Evolutionary conservation across 64 coral and sea anemone species (phyloP).

Genomic region (Acropora tenuis): DNA sequence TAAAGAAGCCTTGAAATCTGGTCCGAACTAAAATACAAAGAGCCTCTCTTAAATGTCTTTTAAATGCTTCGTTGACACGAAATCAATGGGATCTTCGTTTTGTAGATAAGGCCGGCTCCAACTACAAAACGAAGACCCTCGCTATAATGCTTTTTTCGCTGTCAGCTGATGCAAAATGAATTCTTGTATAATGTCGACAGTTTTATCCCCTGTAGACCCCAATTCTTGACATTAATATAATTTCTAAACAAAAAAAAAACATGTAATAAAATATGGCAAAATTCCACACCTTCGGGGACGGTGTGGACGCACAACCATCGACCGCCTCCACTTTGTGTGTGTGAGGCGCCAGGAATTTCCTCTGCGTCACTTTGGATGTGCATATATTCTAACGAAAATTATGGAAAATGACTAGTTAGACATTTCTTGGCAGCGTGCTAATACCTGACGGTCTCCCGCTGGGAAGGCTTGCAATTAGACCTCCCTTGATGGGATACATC

Average conservation of each 20-base stretch:
- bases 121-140: no score
- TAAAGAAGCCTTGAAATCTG: no score
- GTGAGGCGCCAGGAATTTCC: no score
- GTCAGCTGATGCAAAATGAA: not conserved
- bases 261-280: not conserved
- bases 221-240: not conserved
- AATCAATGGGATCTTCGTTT: not conserved
- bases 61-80: no score
- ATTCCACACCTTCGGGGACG: not conserved
- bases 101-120: no score
- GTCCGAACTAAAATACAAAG: no score
- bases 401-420: not conserved
- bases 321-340: not conserved
- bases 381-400: not conserved
- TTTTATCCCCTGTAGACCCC: not conserved
- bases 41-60: no score
- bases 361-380: not conserved
- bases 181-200: constrained; percentile 6
- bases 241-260: not conserved
- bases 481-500: constrained; percentile 48
- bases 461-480: constrained; percentile 20
- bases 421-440: constrained; percentile 11
- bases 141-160: not conserved
- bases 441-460: constrained; percentile 17
- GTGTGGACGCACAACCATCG: constrained; percentile 1